Evolutionary conservation across 2,113 vertebrate genomes (phyloP).

Genomic region (Nettapus auritus): DNA sequence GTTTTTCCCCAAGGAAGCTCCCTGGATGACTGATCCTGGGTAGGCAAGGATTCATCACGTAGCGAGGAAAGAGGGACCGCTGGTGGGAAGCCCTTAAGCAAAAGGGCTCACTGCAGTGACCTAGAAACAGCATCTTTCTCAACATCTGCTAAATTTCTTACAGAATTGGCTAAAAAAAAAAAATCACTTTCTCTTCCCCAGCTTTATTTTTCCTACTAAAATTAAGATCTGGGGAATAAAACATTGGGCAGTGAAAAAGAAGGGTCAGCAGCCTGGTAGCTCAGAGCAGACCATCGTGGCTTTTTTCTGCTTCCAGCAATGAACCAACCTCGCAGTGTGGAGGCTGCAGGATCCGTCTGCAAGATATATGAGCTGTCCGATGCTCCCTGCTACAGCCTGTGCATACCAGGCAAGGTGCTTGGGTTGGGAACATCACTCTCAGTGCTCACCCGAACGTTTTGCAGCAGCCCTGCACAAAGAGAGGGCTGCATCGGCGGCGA

Average conservation of each 20-base stretch:
- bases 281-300: background rate
- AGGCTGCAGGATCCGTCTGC: background rate
- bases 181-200: background rate
- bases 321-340: accelerated
- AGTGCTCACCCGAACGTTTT: accelerated
- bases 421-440: accelerated
- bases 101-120: background rate
- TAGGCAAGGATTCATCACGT: background rate
- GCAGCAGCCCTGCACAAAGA: background rate
- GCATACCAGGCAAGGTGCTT: background rate
- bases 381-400: no score
- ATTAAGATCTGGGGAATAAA: background rate
- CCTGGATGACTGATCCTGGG: background rate
- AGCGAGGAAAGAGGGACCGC: accelerated
- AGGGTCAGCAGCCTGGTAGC: background rate
- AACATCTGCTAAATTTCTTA: background rate
- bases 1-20: background rate
- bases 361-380: no score
- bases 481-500: accelerated
- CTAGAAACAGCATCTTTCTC: background rate
- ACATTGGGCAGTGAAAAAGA: background rate
- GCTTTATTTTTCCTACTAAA: background rate
- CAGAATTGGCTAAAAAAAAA: background rate
- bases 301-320: background rate
- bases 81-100: background rate